phyloP scores from a whole-genome alignment of 2,888 invertebrate genomes.

The Drosophila greeni region DNA sequence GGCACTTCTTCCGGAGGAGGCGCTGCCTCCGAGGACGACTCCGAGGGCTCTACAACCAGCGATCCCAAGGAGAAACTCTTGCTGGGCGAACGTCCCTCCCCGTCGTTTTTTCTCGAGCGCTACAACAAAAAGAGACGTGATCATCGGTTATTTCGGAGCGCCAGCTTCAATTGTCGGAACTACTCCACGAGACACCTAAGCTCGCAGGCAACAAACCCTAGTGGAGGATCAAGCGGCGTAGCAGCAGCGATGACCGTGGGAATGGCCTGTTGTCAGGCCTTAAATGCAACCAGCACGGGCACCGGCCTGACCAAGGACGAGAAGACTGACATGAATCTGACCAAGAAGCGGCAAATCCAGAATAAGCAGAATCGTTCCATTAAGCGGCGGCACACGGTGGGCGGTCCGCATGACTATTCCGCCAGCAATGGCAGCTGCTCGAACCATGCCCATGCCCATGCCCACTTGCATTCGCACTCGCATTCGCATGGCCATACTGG shows the following conservation, averaged over 20 bases:
- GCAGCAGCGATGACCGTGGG: slow-evolving; percentile 68
- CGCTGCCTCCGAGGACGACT: slow-evolving; percentile 75
- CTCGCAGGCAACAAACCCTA: slow-evolving; percentile 32
- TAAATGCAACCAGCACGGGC: slow-evolving; percentile 16
- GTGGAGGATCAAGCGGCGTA: slow-evolving; percentile 46
- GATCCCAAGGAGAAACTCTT: slow-evolving; percentile 78
- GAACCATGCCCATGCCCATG: not conserved
- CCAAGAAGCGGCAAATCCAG: slow-evolving; percentile 84
- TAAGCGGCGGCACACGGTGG: slow-evolving; percentile 94
- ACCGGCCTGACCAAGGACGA: slow-evolving; percentile 84
- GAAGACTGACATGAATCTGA: slow-evolving; percentile 89
- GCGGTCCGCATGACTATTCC: slow-evolving; percentile 90
- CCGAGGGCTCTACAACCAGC: slow-evolving; percentile 78
- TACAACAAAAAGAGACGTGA: slow-evolving; percentile 78
- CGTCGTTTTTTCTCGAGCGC: slow-evolving; percentile 78
- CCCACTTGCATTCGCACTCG: not conserved
- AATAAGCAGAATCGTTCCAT: slow-evolving; percentile 82
- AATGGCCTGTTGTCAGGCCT: slow-evolving; percentile 43
- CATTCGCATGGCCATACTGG: slow-evolving; percentile 15
- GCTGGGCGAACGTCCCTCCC: slow-evolving; percentile 67
- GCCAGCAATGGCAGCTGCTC: slow-evolving; percentile 42
- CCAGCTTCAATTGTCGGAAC: slow-evolving; percentile 79
- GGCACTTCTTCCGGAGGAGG: slow-evolving; percentile 3
- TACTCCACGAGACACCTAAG: slow-evolving; percentile 78
- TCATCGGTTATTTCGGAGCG: slow-evolving; percentile 78